Evolutionary conservation across 2,797 vertebrate species (phyloP), one percentile per base, ranked within the genome.

Genomic region (Meriones psammophilus): DNA sequence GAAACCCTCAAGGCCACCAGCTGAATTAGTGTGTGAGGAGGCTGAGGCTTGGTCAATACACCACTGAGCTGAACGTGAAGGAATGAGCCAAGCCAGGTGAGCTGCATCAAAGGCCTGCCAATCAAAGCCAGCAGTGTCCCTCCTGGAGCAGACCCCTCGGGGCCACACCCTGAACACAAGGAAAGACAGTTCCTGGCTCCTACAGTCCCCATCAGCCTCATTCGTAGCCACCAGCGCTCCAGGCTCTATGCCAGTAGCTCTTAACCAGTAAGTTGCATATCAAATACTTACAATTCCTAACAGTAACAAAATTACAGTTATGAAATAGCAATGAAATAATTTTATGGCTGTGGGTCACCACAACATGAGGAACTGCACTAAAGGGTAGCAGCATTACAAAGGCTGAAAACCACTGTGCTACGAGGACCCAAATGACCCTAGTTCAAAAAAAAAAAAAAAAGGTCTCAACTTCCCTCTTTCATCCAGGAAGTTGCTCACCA

Each of bases 81-180:
- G 42, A 87, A 62, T 8, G 14, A 66, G 56, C 20, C 12, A 3
- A 64, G 46, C 33, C 13, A 1, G 3, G 36, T 2, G 50, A n/a
- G 74, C 74, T 58, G 1, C 77, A 15, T 84, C 84, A 33, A 77
- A 60, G 60, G 56, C 69, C 15, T 84, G 46, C 15, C 66, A 15
- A 8, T 64, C 9, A 54, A 33, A 78, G 4, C 28, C 9, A 15
- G 18, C 81, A 30, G 8, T 30, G 33, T 64, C 60, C 60, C 36
- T 46, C 42, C 80, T 1, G 0, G 36, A 46, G 42, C 3, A 0
- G 7, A 17, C 8, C 30, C 54, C 2, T 6, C 5, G 22, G 13
- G 81, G 66, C 22, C 8, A 30, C 54, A 69, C 15, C 54, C 60
- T 28, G 18, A 24, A 24, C 46, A 33, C 13, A 22, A 78, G 86